phyloP scores from a whole-genome alignment of 2,888 invertebrate genomes.

The Oscheius sp. region DNA sequence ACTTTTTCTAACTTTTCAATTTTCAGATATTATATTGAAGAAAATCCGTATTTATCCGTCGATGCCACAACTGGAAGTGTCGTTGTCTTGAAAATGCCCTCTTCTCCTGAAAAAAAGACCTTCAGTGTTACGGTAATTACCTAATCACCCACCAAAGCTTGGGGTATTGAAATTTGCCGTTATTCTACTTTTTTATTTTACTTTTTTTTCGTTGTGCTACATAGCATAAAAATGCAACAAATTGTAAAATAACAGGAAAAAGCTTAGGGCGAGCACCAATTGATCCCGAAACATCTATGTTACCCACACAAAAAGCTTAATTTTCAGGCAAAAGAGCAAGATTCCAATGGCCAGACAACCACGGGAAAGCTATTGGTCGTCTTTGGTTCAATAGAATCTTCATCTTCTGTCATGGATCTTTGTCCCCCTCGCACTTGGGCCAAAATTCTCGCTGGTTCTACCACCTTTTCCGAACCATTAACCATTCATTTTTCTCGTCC shows the following conservation, averaged over 20 bases:
- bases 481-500: conserved; percentile 18
- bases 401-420: neutral
- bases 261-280: too few species aligned
- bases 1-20: neutral
- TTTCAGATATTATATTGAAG: conserved; percentile 27
- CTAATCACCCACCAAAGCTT: neutral
- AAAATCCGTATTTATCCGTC: conserved; percentile 36
- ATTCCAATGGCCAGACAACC: conserved; percentile 7
- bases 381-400: neutral
- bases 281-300: too few species aligned
- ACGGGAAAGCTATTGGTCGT: conserved; percentile 1
- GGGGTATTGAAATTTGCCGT: too few species aligned
- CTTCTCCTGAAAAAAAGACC: neutral
- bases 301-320: too few species aligned
- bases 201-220: too few species aligned
- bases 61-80: conserved; percentile 37
- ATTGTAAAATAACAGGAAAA: too few species aligned
- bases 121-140: conserved; percentile 36
- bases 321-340: conserved; percentile 31
- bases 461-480: conserved; percentile 31
- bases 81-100: conserved; percentile 29
- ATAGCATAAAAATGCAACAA: too few species aligned
- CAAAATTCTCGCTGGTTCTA: conserved; percentile 29
- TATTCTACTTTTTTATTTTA: too few species aligned
- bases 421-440: conserved; percentile 33